These are phyloP conservation scores for Rhopalosiphum padi DNA, from an alignment of 1,140 invertebrate genomes.

Conservation along the genomic window DNA sequence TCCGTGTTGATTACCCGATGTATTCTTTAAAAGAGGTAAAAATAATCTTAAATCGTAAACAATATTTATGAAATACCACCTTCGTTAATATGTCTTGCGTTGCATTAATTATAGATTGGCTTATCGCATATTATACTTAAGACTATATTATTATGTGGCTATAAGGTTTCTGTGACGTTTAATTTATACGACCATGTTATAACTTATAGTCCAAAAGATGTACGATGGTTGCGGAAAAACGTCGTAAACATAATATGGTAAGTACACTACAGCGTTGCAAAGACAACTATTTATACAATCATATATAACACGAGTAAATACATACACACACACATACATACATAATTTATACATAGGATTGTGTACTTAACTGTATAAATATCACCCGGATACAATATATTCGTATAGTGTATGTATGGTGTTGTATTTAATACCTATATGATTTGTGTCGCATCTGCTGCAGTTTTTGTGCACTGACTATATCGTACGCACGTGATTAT, in stretches of 20 bases:
- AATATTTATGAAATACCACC: neutral
- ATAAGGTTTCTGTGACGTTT: neutral
- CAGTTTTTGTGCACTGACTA: neutral
- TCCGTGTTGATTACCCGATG: neutral
- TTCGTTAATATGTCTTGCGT: neutral
- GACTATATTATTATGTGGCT: neutral
- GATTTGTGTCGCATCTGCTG: neutral
- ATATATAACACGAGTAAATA: neutral
- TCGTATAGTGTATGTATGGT: neutral
- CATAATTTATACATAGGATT: neutral
- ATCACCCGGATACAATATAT: neutral
- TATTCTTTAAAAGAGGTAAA: neutral
- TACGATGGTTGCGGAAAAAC: neutral
- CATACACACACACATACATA: too few species aligned
- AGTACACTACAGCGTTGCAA: neutral
- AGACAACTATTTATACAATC: neutral
- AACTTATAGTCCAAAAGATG: neutral
- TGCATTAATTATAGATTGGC: neutral
- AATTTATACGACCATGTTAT: neutral
- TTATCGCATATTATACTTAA: neutral
- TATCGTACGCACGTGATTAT: neutral
- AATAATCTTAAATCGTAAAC: neutral
- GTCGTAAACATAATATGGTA: neutral
- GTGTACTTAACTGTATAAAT: slow-evolving; percentile 9
- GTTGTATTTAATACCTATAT: neutral